Evolutionary conservation across 2,113 vertebrate species (phyloP).

Genomic region (Arizona elegans): DNA sequence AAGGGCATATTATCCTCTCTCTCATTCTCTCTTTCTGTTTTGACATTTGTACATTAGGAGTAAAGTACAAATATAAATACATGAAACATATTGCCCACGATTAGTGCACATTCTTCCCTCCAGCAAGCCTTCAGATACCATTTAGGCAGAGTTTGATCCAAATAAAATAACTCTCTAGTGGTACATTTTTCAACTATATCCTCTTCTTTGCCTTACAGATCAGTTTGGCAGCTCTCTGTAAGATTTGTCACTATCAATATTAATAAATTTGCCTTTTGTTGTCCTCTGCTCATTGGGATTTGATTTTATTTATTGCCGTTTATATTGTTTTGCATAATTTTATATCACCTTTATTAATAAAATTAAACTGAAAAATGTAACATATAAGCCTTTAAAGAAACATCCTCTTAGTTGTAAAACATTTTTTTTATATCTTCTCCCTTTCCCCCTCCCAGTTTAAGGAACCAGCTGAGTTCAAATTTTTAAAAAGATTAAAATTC

Average conservation of each 20-base stretch:
- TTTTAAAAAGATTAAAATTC: background rate
- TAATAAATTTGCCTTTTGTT: background rate
- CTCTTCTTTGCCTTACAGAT: background rate
- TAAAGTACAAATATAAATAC: background rate
- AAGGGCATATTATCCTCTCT: background rate
- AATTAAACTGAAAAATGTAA: background rate
- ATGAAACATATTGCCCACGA: background rate
- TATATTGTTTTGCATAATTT: rapidly evolving
- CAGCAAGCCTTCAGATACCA: background rate
- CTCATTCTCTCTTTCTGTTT: background rate
- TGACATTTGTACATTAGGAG: background rate
- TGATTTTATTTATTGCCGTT: background rate
- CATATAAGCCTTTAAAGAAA: background rate
- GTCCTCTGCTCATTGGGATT: background rate
- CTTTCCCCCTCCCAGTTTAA: background rate
- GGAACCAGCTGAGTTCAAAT: background rate
- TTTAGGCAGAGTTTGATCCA: background rate
- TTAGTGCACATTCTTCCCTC: background rate
- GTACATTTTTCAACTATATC: background rate
- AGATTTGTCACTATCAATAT: background rate
- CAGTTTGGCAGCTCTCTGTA: background rate
- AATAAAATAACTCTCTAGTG: background rate
- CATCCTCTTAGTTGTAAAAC: background rate
- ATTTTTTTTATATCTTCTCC: background rate
- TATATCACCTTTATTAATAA: background rate